Conservation (phyloP, 2,888 invertebrate genomes). For the Rhogogaster chlorosoma region DNA sequence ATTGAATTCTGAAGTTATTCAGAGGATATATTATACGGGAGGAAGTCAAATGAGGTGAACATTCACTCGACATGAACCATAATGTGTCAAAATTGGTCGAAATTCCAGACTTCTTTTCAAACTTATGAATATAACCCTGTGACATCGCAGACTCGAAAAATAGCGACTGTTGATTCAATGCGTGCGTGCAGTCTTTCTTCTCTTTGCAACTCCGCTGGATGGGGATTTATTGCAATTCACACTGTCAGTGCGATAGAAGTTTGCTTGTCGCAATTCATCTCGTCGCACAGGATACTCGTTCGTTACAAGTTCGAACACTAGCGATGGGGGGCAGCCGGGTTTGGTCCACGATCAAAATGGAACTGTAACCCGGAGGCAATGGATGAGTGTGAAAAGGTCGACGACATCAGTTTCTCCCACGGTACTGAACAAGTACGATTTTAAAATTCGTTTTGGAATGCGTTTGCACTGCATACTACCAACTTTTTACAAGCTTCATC, state of each 20-base stretch:
- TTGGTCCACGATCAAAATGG: background rate
- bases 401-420: background rate
- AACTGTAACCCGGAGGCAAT: background rate
- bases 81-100: background rate
- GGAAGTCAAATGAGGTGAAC: background rate
- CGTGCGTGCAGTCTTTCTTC: background rate
- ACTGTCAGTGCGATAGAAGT: background rate
- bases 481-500: background rate
- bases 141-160: background rate
- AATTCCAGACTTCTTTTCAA: background rate
- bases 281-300: background rate
- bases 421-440: background rate
- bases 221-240: background rate
- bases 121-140: background rate
- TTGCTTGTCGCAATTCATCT: background rate
- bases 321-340: background rate
- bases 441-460: background rate
- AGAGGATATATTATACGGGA: background rate
- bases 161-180: background rate
- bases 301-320: conserved; percentile 1
- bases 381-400: background rate
- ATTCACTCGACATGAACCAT: background rate
- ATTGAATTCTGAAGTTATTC: background rate
- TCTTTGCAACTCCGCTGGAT: background rate
- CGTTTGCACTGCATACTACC: background rate